Evolutionary conservation across 2,113 vertebrate genomes (phyloP), one percentile per base, ranked within the genome.

Genomic region (Rousettus leschenaultii): DNA sequence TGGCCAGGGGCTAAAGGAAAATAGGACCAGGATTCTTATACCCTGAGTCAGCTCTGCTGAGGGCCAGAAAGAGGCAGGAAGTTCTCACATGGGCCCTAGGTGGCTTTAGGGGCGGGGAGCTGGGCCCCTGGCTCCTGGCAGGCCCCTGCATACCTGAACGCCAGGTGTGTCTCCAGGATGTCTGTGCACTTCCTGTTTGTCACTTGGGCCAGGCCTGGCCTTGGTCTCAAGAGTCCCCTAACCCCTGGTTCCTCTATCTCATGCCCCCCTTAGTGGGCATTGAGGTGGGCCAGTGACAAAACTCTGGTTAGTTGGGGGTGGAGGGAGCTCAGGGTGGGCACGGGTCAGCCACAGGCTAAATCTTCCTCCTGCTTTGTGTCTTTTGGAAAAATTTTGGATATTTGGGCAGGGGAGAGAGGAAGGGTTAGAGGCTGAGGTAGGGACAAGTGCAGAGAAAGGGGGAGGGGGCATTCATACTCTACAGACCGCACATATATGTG

Each of bases 101-200:
- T 63, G 12, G 35, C 89, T 86, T 30, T 33, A 75, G 61, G 90
- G 87, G 74, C 0, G 18, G 85, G 66, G 61, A 33, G 18, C 65
- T 21, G 45, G 38, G 95, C 45, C 63, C 70, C 73, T 82, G 79
- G 66, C 57, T 43, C 78, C 78, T 14, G 85, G 89, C 5, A 0
- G 15, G 51, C 51, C 51, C 51, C 66, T 12, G 43, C 96, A 92
- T 96, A 96, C 96, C 93, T 96, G 94, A 87, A 74, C 3, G 7
- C 85, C 88, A 94, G 97, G 95, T 95, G 86, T 94, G 95, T 93
- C 83, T 84, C 53, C 33, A 1, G 45, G 45, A 84, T 59, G 16
- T 57, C n/a, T 26, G 75, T 21, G n/a, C 48, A 82, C 79, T 95
- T 98, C 96, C 97, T 92, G 95, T 82, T 97, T 87, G 94, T 89